Evolutionary conservation across 2,888 invertebrate genomes (phyloP).

Genomic region (Pollenia amentaria): DNA sequence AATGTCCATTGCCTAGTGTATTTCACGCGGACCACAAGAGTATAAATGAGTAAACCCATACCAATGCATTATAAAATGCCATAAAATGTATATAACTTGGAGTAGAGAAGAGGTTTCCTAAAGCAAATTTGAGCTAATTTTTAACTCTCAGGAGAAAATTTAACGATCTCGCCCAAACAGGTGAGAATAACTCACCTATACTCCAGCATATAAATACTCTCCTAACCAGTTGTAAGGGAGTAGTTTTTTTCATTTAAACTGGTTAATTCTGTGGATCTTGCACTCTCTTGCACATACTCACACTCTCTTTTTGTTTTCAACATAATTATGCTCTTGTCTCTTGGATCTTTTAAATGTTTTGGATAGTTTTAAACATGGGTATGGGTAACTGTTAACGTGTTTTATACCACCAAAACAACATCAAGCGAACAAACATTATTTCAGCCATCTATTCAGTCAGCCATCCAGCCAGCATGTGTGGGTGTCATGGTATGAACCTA

Average conservation of each 20-base stretch:
- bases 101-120: neutral
- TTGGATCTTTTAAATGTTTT: slow-evolving; percentile 39
- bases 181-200: slow-evolving; percentile 56
- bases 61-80: slow-evolving; percentile 29
- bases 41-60: slow-evolving; percentile 61
- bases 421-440: slow-evolving; percentile 14
- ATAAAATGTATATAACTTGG: slow-evolving; percentile 10
- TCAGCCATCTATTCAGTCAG: slow-evolving; percentile 7
- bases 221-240: slow-evolving; percentile 61
- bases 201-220: slow-evolving; percentile 8
- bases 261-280: slow-evolving; percentile 58
- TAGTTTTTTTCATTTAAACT: slow-evolving; percentile 51
- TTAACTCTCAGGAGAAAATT: slow-evolving; percentile 53
- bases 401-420: slow-evolving; percentile 47
- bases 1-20: slow-evolving; percentile 84
- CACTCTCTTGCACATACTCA: slow-evolving; percentile 28
- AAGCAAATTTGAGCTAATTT: slow-evolving; percentile 18
- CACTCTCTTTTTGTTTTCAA: neutral
- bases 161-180: slow-evolving; percentile 35
- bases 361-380: slow-evolving; percentile 38
- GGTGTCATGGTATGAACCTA: slow-evolving; percentile 73
- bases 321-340: neutral
- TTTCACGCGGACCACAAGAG: slow-evolving; percentile 84
- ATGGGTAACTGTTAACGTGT: slow-evolving; percentile 58
- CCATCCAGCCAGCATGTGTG: slow-evolving; percentile 66